Conservation (phyloP, 2,113 vertebrate genomes). For the Paramisgurnus dabryanus region DNA sequence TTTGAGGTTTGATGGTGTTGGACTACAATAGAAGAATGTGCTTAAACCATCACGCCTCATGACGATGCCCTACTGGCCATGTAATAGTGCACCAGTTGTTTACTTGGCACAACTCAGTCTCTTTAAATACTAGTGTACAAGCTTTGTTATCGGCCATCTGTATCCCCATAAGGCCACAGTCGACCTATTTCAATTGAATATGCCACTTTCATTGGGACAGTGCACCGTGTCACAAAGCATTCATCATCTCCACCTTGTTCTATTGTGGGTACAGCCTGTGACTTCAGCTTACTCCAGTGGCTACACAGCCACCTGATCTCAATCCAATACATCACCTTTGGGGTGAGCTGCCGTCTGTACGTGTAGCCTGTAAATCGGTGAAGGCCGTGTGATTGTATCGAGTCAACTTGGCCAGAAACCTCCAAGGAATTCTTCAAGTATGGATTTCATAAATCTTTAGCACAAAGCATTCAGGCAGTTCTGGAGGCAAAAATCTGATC, state of each 20-base stretch:
- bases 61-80: neutral
- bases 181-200: slow-evolving; percentile 1
- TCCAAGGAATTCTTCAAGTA: neutral
- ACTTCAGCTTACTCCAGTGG: slow-evolving; percentile 18
- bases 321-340: neutral
- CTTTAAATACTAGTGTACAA: neutral
- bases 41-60: neutral
- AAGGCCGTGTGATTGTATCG: neutral
- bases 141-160: slow-evolving; percentile 8
- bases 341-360: neutral
- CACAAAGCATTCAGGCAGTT: neutral
- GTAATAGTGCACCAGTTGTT: neutral
- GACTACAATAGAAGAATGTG: neutral
- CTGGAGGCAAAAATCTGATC: neutral
- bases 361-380: neutral
- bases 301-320: slow-evolving; percentile 11
- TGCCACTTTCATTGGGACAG: neutral
- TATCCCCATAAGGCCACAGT: slow-evolving; percentile 16
- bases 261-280: slow-evolving; percentile 21
- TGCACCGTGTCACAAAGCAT: slow-evolving; percentile 11
- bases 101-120: neutral
- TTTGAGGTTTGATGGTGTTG: no score
- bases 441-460: neutral
- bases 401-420: neutral
- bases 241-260: slow-evolving; percentile 30